Evolutionary conservation across 2,888 invertebrate species (phyloP).

Genomic region (Ecdyonurus torrentis): DNA sequence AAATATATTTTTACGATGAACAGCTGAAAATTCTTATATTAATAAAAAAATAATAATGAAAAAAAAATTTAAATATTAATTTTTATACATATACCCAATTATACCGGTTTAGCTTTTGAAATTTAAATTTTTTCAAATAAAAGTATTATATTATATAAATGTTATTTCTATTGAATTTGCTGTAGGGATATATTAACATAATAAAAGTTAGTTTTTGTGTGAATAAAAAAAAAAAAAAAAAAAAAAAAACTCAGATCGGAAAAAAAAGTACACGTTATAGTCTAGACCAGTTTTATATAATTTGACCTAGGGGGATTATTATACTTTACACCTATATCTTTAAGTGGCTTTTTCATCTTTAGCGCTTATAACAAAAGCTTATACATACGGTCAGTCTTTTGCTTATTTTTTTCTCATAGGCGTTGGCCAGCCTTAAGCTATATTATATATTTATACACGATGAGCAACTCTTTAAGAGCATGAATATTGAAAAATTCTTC

Average conservation of each 20-base stretch:
- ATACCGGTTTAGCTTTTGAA: background rate
- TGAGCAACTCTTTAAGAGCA: background rate
- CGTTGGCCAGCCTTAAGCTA: background rate
- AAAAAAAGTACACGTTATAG: background rate
- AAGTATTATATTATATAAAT: background rate
- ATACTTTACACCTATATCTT: background rate
- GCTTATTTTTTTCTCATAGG: no score
- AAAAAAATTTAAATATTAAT: background rate
- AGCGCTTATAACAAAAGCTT: no score
- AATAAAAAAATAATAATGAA: no score
- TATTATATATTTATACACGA: background rate
- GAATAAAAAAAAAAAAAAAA: background rate
- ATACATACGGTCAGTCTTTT: no score
- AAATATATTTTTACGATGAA: no score
- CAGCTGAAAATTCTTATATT: no score
- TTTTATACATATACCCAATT: background rate
- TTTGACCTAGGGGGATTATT: background rate
- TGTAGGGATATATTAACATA: no score
- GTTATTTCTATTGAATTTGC: no score
- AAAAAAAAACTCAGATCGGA: background rate
- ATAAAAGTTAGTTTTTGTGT: no score
- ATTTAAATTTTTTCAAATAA: background rate
- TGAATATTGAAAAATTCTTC: slow-evolving; percentile 2
- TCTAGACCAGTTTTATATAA: background rate
- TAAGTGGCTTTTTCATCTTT: no score